Percentiles rank a stretch among this genome's conserved stretches.
These are phyloP conservation scores for Tapirus indicus DNA, from an alignment of 2,797 vertebrate species.

Conservation along the genomic window DNA sequence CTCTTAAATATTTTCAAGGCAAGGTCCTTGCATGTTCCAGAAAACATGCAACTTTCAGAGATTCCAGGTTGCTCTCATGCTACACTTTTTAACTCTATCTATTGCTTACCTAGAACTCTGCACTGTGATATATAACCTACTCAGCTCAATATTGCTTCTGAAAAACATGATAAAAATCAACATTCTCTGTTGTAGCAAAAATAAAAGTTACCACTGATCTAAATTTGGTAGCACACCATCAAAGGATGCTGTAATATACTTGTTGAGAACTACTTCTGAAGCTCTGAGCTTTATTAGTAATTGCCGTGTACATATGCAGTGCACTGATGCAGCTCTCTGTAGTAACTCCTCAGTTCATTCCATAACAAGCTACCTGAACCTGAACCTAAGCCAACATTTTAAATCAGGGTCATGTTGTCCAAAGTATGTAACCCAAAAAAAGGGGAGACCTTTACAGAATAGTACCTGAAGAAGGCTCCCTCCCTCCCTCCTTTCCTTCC, in stretches of 20 bases:
- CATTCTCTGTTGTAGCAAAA: conserved; percentile 38
- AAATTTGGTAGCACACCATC: not conserved
- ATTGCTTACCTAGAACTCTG: not conserved
- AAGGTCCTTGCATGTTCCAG: not conserved
- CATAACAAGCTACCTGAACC: not conserved
- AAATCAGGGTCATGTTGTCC: not conserved
- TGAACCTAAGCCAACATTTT: not conserved
- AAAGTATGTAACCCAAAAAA: not conserved
- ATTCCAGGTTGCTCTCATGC: not conserved
- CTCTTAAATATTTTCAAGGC: conserved; percentile 40
- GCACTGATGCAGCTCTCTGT: not conserved
- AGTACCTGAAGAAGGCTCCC: not conserved
- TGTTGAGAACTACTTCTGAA: conserved; percentile 51
- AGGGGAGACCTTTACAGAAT: not conserved
- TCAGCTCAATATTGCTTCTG: conserved; percentile 45
- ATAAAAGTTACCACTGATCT: conserved; percentile 46
- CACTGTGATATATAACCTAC: not conserved
- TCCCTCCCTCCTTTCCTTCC: no score
- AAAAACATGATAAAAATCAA: conserved; percentile 55
- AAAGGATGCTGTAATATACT: not conserved
- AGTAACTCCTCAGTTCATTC: not conserved
- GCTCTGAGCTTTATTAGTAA: not conserved
- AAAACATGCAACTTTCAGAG: conserved; percentile 34
- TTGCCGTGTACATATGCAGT: not conserved
- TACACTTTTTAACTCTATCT: not conserved